phyloP scores from a whole-genome alignment of 2,113 vertebrate genomes.

The Motacilla tschutschensis region DNA sequence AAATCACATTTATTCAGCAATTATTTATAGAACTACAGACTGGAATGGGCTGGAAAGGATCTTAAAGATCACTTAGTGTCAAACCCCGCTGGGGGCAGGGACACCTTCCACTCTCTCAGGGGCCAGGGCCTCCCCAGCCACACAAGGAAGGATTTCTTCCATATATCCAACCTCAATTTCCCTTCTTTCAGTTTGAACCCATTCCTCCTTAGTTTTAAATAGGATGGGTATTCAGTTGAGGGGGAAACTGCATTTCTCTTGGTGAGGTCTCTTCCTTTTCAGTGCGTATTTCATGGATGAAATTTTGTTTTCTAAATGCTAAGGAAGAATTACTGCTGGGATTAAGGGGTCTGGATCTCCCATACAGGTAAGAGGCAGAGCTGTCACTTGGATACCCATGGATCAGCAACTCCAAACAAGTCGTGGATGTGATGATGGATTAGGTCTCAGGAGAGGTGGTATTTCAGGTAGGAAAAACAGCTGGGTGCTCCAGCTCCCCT shows the following conservation, averaged over 20 bases:
- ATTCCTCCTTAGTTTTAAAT: background rate
- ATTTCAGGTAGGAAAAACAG: background rate
- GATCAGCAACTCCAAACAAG: background rate
- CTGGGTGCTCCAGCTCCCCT: background rate
- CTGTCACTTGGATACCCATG: fast-evolving
- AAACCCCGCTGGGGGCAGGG: background rate
- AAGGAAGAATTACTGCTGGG: background rate
- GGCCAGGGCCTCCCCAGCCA: background rate
- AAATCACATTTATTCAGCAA: background rate
- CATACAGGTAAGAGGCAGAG: background rate
- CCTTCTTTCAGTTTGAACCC: too few species aligned
- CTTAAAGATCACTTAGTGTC: too few species aligned
- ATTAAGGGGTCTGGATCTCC: background rate
- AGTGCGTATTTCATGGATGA: background rate
- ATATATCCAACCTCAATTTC: background rate
- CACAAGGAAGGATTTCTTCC: background rate
- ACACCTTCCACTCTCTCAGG: background rate
- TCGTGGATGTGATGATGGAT: background rate
- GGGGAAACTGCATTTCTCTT: background rate
- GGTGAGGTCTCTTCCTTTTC: background rate
- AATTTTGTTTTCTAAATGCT: background rate
- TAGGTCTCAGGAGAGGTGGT: background rate
- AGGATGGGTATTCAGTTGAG: background rate
- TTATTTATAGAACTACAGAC: background rate
- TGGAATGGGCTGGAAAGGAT: background rate